A percentile compares a stretch with the other conserved stretches of the same genome.
phyloP scores from a whole-genome alignment of 2,888 invertebrate species.

The Conomelus anceps region DNA sequence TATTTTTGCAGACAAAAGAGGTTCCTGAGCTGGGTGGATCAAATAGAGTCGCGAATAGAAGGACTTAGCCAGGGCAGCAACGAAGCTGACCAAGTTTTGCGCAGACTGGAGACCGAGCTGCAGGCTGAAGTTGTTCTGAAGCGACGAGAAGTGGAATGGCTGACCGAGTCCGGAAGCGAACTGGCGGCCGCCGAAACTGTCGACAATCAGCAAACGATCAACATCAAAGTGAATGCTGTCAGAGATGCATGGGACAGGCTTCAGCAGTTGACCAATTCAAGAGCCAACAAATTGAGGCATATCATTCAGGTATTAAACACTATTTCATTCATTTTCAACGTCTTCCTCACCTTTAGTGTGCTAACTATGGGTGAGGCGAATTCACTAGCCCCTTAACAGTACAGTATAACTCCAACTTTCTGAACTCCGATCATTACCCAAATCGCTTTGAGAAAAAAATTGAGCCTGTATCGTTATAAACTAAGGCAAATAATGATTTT shows the following conservation, averaged over 20 bases:
- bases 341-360: too few relatives aligned
- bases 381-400: too few relatives aligned
- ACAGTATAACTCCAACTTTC: too few relatives aligned
- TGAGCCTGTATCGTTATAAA: too few relatives aligned
- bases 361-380: too few relatives aligned
- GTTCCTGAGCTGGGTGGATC: slow-evolving; percentile 63
- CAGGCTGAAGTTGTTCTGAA: slow-evolving; percentile 68
- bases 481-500: too few relatives aligned
- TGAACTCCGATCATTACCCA: too few relatives aligned
- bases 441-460: too few relatives aligned
- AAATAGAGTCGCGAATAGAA: slow-evolving; percentile 59
- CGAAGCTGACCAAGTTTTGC: slow-evolving; percentile 44
- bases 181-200: slow-evolving; percentile 58
- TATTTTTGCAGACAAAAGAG: slow-evolving; percentile 37
- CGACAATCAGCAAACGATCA: slow-evolving; percentile 39
- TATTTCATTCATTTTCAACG: too few relatives aligned
- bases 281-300: slow-evolving; percentile 66
- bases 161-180: slow-evolving; percentile 59
- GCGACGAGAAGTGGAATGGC: slow-evolving; percentile 72
- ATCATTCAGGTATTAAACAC: slow-evolving; percentile 34
- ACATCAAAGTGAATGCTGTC: slow-evolving; percentile 52
- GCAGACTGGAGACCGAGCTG: slow-evolving; percentile 64
- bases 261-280: slow-evolving; percentile 56
- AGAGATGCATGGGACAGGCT: slow-evolving; percentile 63
- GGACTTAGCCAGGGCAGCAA: slow-evolving; percentile 40